A percentile compares a stretch with the other conserved stretches of the same genome.
These are phyloP conservation scores for Aurelia sp. DNA, from an alignment of 30 jellyfish, hydroid and myxozoan species.

Conservation along the genomic window DNA sequence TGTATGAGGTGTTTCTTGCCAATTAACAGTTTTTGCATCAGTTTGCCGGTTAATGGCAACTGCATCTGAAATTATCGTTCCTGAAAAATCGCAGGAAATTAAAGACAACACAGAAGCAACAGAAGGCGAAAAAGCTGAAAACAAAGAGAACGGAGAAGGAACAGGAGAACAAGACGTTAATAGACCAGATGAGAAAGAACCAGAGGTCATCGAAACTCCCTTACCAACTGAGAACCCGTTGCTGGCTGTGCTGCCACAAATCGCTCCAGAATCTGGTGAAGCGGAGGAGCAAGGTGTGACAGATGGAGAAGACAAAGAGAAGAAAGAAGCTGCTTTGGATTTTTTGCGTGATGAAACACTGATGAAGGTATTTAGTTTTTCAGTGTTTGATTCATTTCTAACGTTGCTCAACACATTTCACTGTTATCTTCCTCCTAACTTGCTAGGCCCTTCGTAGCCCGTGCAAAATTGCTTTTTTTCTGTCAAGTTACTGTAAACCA, in stretches of 20 bases:
- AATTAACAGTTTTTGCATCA: no score
- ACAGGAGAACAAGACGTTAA: constrained; percentile 30
- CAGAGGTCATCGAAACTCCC: background rate
- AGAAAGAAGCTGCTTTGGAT: constrained; percentile 14
- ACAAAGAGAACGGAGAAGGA: constrained; percentile 24
- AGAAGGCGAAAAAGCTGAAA: background rate
- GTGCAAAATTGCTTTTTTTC: no score
- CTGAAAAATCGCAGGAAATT: no score
- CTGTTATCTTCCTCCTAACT: no score
- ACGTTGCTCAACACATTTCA: no score
- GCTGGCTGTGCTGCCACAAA: constrained; percentile 52
- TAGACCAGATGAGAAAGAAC: constrained; percentile 12
- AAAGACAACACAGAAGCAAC: background rate
- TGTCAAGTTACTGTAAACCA: no score
- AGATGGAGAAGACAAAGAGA: constrained; percentile 34
- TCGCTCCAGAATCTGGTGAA: constrained; percentile 41
- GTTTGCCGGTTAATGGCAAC: no score
- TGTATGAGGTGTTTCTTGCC: no score
- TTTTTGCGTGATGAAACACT: constrained; percentile 39
- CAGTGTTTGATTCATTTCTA: background rate
- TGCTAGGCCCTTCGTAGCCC: no score
- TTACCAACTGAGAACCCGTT: constrained; percentile 83
- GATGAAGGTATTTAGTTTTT: constrained; percentile 36
- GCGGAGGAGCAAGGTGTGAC: constrained; percentile 33
- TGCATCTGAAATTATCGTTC: no score